Percentiles rank a stretch among this genome's conserved stretches.
phyloP scores from a whole-genome alignment of 2,888 invertebrate genomes.

The Chromoteleia sp. region DNA sequence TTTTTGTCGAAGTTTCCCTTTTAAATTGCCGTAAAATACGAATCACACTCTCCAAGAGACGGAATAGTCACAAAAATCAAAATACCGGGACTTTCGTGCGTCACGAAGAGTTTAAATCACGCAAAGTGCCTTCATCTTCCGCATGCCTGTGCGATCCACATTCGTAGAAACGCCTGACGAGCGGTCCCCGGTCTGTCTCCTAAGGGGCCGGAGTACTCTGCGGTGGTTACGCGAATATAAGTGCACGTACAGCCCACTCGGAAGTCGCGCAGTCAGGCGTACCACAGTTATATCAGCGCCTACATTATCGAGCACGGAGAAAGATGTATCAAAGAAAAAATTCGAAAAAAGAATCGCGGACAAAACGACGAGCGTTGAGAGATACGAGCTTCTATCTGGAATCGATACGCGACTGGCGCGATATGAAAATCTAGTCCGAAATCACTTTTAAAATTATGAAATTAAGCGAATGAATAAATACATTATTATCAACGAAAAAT shows the following conservation, averaged over 20 bases:
- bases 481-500: no score
- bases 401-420: constrained; percentile 41
- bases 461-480: no score
- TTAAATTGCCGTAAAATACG: constrained; percentile 45
- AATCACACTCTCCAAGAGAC: constrained; percentile 24
- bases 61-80: constrained; percentile 68
- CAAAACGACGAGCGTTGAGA: no score
- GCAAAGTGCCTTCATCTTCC: constrained; percentile 76
- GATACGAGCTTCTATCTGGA: constrained; percentile 31
- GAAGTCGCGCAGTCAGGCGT: constrained; percentile 60
- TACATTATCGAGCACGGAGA: constrained; percentile 57
- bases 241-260: constrained; percentile 54
- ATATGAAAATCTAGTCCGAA: background rate
- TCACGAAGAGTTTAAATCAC: constrained; percentile 76
- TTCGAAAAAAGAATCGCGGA: constrained; percentile 25
- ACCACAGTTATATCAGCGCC: constrained; percentile 54
- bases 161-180: constrained; percentile 34
- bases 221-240: constrained; percentile 46
- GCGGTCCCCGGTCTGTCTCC: constrained; percentile 48
- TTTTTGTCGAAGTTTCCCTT: constrained; percentile 7
- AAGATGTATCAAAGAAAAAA: constrained; percentile 52
- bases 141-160: constrained; percentile 58
- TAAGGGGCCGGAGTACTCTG: constrained; percentile 18
- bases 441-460: background rate
- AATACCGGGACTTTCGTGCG: constrained; percentile 71